Conservation (phyloP, 2,113 vertebrate genomes). For the Dermatemys mawii region DNA sequence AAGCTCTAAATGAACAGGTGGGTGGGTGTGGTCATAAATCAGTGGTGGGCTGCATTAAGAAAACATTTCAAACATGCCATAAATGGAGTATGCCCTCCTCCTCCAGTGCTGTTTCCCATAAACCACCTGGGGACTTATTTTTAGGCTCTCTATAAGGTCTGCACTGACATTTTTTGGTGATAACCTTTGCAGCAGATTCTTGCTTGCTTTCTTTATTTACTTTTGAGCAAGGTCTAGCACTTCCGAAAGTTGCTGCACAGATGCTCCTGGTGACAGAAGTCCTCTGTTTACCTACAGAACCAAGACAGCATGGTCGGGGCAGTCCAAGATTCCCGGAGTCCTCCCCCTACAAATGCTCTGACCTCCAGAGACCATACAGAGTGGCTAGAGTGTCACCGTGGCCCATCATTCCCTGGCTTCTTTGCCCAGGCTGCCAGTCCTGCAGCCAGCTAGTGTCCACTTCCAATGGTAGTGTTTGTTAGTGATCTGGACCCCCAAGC, state of each 20-base stretch:
- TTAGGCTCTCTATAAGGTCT: not conserved
- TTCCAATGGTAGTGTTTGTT: not conserved
- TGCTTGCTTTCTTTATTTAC: not conserved
- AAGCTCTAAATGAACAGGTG: not conserved
- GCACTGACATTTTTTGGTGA: not conserved
- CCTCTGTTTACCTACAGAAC: not conserved
- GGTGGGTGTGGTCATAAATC: slow-evolving; percentile 15
- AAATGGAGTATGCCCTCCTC: not conserved
- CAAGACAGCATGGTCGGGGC: not conserved
- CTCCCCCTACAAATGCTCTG: not conserved
- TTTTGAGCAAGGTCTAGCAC: not conserved
- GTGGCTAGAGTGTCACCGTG: not conserved
- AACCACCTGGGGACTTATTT: not conserved
- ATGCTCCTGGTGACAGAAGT: not conserved
- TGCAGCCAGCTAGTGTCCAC: accelerated
- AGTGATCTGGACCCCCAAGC: not conserved
- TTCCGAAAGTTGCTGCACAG: not conserved
- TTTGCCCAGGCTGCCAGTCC: not conserved
- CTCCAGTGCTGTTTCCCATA: not conserved
- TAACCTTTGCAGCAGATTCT: not conserved
- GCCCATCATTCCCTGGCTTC: not conserved
- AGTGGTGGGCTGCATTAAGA: not conserved
- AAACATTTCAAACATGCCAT: not conserved
- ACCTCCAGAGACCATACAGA: not conserved
- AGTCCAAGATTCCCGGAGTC: not conserved